A percentile compares a stretch with the other conserved stretches of the same genome.
Conservation (phyloP, 2,797 vertebrate species). For the Rhinophrynus dorsalis region DNA sequence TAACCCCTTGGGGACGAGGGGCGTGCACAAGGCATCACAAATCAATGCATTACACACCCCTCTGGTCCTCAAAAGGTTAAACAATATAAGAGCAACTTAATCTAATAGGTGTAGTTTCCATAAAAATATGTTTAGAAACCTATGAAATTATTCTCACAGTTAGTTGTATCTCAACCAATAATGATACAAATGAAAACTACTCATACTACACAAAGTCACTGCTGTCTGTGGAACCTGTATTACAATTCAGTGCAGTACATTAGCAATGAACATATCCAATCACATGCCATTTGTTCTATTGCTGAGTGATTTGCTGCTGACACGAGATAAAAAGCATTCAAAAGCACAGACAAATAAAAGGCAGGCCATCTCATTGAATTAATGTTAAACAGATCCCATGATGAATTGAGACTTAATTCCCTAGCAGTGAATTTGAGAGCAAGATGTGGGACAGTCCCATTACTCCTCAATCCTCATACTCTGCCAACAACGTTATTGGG, state of each 20-base stretch:
- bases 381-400: constrained; percentile 48
- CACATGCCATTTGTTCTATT: constrained; percentile 69
- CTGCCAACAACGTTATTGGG: constrained; percentile 23
- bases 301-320: constrained; percentile 65
- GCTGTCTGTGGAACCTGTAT: constrained; percentile 20
- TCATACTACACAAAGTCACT: not conserved
- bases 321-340: constrained; percentile 69
- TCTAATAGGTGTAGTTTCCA: no score
- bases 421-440: constrained; percentile 42
- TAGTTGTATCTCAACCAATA: no score
- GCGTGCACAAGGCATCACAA: no score
- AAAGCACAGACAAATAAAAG: constrained; percentile 70
- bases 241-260: constrained; percentile 42
- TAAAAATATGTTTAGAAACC: no score
- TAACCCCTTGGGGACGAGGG: no score
- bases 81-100: no score
- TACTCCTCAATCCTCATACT: constrained; percentile 27
- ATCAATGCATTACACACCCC: no score
- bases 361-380: constrained; percentile 62
- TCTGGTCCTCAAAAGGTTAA: no score
- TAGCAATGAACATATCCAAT: constrained; percentile 46
- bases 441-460: constrained; percentile 46
- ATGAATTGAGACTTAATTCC: constrained; percentile 49
- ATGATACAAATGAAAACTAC: no score
- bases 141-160: no score